Conservation (phyloP, 2,888 invertebrate genomes). For the Dromius quadrimaculatus region DNA sequence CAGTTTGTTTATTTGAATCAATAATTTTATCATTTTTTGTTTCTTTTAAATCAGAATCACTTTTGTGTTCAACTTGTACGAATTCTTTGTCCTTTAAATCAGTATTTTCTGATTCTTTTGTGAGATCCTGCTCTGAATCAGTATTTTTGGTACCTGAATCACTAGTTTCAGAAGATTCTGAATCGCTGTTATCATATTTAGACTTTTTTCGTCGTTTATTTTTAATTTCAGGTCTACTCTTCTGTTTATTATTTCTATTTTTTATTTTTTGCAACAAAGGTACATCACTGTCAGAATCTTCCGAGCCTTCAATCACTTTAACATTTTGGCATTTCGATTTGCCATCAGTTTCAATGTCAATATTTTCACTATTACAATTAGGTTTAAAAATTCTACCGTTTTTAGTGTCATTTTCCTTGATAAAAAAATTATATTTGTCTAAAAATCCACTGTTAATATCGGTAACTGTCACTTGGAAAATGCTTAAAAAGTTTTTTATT, state of each 20-base stretch:
- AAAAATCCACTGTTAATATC: constrained; percentile 26
- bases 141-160: constrained; percentile 2
- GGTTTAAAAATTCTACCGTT: constrained; percentile 10
- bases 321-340: neutral
- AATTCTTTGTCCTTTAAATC: neutral
- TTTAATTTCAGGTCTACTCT: too few species aligned
- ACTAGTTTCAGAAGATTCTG: constrained; percentile 4
- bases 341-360: neutral
- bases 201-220: neutral
- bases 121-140: neutral
- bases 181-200: neutral
- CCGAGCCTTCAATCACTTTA: neutral
- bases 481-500: constrained; percentile 15
- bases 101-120: neutral
- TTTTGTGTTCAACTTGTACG: neutral
- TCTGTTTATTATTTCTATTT: neutral
- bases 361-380: neutral
- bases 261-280: neutral
- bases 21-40: constrained; percentile 1
- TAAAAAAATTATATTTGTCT: constrained; percentile 4
- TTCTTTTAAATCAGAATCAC: constrained; percentile 20
- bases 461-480: neutral
- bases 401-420: neutral
- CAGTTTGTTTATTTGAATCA: constrained; percentile 2
- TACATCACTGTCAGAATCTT: constrained; percentile 10